Base-by-base conservation (phyloP, 2,888 invertebrate genomes). In the Eucera pruinosa region DNA sequence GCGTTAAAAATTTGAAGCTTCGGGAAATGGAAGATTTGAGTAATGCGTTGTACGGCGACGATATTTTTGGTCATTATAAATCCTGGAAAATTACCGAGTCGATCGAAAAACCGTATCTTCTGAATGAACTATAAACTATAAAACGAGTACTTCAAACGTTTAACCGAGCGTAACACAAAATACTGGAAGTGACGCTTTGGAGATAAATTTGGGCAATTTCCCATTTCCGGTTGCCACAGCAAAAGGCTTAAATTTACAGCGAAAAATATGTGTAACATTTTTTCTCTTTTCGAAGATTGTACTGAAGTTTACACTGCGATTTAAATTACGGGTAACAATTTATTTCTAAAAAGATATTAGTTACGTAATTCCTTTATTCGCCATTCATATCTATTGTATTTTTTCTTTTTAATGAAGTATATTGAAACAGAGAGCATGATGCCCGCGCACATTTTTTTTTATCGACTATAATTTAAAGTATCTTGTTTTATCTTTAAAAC, bases 101-200 rank as follows among this genome's bases (percentile, higher is more conserved):
- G n/a, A n/a, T n/a, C n/a, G n/a, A n/a, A n/a, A n/a, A n/a, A n/a
- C n/a, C n/a, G n/a, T n/a, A n/a, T n/a, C n/a, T n/a, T n/a, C n/a
- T n/a, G n/a, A n/a, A n/a, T n/a, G n/a, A n/a, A n/a, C n/a, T n/a
- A n/a, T n/a, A n/a, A n/a, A n/a, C n/a, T n/a, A n/a, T n/a, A n/a
- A n/a, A n/a, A n/a, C n/a, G 20, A 55, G 55, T 50, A 73, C 48
- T 62, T 50, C 36, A 58, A 39, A 36, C 23, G 20, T 50, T 50
- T n/a, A 55, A 15, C 39, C 33, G 15, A 7, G 27, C 23, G 11
- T 33, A 25, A 18, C 9, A 33, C 11, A 15, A n/a, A 15, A n/a
- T 25, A 48, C 18, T 15, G 41, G 41, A 25, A 23, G 6, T 30
- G 18, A 18, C 13, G 18, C 15, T 23, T n/a, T 48, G 7, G n/a